Conservation (phyloP, 1,140 invertebrate species). For the Zaprionus capensis region DNA sequence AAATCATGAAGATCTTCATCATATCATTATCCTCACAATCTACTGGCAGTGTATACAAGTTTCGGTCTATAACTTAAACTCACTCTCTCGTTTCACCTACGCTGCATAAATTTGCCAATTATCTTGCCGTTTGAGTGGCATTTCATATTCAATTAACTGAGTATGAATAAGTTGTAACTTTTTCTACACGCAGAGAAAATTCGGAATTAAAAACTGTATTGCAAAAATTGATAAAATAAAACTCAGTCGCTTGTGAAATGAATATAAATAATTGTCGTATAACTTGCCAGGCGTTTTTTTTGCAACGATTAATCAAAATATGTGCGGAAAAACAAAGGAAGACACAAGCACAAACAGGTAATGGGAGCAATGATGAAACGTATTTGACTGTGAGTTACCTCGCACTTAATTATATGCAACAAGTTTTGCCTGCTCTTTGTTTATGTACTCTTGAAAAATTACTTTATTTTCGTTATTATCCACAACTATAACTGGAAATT, state of each 20-base stretch:
- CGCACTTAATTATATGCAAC: not conserved
- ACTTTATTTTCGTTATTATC: not conserved
- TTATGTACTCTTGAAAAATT: not conserved
- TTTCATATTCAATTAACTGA: conserved; percentile 56
- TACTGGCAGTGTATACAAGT: not conserved
- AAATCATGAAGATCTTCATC: not conserved
- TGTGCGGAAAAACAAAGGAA: not conserved
- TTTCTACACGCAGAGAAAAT: conserved; percentile 7
- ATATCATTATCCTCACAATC: not conserved
- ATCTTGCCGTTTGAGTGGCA: conserved; percentile 26
- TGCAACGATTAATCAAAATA: conserved; percentile 13
- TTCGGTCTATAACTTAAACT: not conserved
- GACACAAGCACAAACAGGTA: not conserved
- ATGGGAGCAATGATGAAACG: not conserved
- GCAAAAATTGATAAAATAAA: conserved; percentile 30
- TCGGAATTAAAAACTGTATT: not conserved
- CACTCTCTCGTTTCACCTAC: conserved; percentile 13
- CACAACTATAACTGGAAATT: not conserved
- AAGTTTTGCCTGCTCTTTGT: too few relatives aligned
- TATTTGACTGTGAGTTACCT: not conserved
- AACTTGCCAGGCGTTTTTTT: conserved; percentile 17
- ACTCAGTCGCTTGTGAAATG: conserved; percentile 25
- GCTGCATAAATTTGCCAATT: conserved; percentile 51
- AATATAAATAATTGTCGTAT: conserved; percentile 34
- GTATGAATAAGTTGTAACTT: conserved; percentile 32